Conservation (phyloP, 2,888 invertebrate species). For the Drosophila testacea region DNA sequence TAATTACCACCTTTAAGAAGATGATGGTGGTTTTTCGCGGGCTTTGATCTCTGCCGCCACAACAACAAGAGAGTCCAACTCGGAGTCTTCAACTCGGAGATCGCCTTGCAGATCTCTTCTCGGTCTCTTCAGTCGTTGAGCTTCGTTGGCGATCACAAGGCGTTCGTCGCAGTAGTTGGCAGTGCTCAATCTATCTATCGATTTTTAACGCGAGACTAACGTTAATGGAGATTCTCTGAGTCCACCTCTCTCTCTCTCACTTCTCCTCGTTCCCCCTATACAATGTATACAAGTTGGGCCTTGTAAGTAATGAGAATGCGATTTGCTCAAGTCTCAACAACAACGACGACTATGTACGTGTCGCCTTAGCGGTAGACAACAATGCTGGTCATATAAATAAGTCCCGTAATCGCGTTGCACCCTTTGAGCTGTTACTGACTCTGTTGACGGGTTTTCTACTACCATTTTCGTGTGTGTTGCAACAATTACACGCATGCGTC, state of each 20-base stretch:
- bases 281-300: not conserved
- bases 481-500: slow-evolving; percentile 77
- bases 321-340: slow-evolving; percentile 58
- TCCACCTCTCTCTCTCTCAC: slow-evolving; percentile 26
- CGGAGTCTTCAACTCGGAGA: not conserved
- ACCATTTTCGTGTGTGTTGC: slow-evolving; percentile 52
- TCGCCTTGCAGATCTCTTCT: slow-evolving; percentile 15
- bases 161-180: slow-evolving; percentile 57
- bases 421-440: slow-evolving; percentile 4
- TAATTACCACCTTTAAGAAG: slow-evolving; percentile 84
- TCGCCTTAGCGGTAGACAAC: slow-evolving; percentile 30
- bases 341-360: slow-evolving; percentile 1
- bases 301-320: slow-evolving; percentile 82
- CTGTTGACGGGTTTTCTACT: slow-evolving; percentile 13
- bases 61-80: slow-evolving; percentile 29
- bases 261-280: not conserved
- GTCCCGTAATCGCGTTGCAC: slow-evolving; percentile 32
- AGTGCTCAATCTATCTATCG: slow-evolving; percentile 84
- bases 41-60: slow-evolving; percentile 83
- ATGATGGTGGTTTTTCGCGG: slow-evolving; percentile 84
- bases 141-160: slow-evolving; percentile 57
- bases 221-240: slow-evolving; percentile 78
- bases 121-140: slow-evolving; percentile 15
- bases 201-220: slow-evolving; percentile 85
- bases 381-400: slow-evolving; percentile 64